These are phyloP conservation scores for Ianthella basta DNA, from an alignment of 37 sponge, comb jelly and placozoan species.

Conservation along the genomic window DNA sequence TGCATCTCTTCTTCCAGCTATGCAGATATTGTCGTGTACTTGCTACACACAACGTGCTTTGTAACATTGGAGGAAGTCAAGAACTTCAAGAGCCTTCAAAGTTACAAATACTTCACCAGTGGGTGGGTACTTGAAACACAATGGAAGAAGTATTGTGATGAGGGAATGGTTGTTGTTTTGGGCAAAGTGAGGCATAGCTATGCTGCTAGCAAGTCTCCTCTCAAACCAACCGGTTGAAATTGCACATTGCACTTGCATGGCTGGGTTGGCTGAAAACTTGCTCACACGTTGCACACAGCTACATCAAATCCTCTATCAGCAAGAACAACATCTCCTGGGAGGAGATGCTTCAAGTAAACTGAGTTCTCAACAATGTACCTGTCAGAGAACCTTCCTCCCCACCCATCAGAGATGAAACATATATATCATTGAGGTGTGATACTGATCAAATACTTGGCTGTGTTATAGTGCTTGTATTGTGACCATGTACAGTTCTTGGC, in stretches of 20 bases:
- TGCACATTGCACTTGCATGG: constrained; percentile 51
- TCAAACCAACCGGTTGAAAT: constrained; percentile 22
- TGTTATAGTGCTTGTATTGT: no score
- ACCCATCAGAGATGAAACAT: no score
- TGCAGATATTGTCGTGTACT: constrained; percentile 50
- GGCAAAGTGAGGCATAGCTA: constrained; percentile 52
- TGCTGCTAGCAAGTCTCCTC: constrained; percentile 35
- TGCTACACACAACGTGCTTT: constrained; percentile 51
- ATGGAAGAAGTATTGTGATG: constrained; percentile 45
- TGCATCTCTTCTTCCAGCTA: constrained; percentile 24
- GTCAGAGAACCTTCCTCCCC: no score
- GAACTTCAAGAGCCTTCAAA: constrained; percentile 53
- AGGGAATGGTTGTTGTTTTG: constrained; percentile 15
- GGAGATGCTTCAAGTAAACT: constrained; percentile 42
- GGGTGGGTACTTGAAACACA: constrained; percentile 42
- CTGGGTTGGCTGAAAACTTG: constrained; percentile 40
- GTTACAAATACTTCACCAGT: constrained; percentile 55
- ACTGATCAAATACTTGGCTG: no score
- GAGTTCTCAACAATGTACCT: constrained; percentile 38
- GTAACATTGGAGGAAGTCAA: constrained; percentile 53
- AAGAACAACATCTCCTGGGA: background rate
- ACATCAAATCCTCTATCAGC: no score
- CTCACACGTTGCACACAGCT: constrained; percentile 39
- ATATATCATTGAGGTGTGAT: no score
- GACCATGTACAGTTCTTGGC: no score